Evolutionary conservation across 2,888 invertebrate species (phyloP).

Genomic region (Keiferia lycopersicella): DNA sequence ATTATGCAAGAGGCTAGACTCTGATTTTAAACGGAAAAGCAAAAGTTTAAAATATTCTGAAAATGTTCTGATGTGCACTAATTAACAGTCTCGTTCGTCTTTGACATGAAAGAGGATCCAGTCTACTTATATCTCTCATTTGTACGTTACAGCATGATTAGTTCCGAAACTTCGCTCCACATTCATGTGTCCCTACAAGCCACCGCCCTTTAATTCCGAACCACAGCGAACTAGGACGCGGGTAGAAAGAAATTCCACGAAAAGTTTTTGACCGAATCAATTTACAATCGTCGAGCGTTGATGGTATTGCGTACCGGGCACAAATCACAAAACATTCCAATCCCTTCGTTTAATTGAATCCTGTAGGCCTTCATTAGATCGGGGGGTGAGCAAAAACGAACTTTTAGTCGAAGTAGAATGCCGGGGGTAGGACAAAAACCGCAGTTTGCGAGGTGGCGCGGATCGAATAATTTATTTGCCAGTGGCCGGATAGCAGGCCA

Average conservation of each 20-base stretch:
- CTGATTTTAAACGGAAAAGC: too few species aligned
- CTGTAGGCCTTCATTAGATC: constrained; percentile 75
- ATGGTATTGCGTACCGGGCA: constrained; percentile 67
- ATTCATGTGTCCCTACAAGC: background rate
- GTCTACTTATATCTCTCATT: background rate
- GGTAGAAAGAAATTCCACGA: constrained; percentile 33
- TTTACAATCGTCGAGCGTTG: constrained; percentile 59
- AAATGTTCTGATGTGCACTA: too few species aligned
- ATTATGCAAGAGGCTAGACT: too few species aligned
- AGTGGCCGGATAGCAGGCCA: too few species aligned
- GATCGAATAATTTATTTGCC: constrained; percentile 66
- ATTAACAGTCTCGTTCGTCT: too few species aligned
- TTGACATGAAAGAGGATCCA: too few species aligned
- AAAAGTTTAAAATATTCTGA: too few species aligned
- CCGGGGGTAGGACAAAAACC: constrained; percentile 68
- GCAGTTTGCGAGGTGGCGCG: constrained; percentile 56
- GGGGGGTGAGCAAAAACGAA: constrained; percentile 67
- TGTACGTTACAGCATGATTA: background rate
- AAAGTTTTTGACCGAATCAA: constrained; percentile 52
- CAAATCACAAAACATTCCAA: constrained; percentile 77
- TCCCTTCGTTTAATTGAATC: constrained; percentile 76
- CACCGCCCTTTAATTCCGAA: constrained; percentile 4
- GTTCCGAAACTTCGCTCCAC: background rate
- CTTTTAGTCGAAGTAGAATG: constrained; percentile 65
- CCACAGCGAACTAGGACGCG: constrained; percentile 5